Percentiles rank a stretch among this genome's conserved stretches.
phyloP scores from a whole-genome alignment of 2,797 vertebrate genomes.

The Tarsius wallacei region DNA sequence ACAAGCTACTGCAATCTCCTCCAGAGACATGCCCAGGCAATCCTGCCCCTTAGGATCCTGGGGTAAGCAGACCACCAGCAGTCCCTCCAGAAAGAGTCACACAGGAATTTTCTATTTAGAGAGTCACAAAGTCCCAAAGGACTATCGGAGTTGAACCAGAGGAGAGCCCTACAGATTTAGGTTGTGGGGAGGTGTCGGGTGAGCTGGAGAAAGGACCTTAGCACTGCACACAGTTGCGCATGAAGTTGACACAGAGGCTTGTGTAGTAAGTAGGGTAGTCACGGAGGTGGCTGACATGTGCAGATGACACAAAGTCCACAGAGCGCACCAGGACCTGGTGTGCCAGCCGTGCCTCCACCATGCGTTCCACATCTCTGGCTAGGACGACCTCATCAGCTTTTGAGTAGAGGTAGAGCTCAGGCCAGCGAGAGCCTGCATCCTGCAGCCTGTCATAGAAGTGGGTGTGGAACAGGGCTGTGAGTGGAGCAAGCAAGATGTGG shows the following conservation, averaged over 20 bases:
- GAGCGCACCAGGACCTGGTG: conserved; percentile 91
- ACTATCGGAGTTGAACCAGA: neutral
- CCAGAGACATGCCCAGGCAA: neutral
- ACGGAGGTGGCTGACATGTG: conserved; percentile 95
- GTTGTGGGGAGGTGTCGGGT: neutral
- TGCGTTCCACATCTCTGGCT: conserved; percentile 93
- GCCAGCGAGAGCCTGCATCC: conserved; percentile 94
- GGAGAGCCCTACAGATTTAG: neutral
- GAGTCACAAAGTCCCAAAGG: neutral
- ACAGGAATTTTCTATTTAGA: neutral
- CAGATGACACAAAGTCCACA: conserved; percentile 94
- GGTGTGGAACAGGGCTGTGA: conserved; percentile 95
- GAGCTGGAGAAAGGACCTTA: conserved; percentile 35
- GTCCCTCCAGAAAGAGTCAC: neutral
- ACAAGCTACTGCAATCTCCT: neutral
- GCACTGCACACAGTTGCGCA: conserved; percentile 90
- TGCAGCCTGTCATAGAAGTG: conserved; percentile 95
- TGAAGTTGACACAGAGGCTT: conserved; percentile 93
- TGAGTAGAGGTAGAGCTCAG: conserved; percentile 97
- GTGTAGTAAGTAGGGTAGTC: conserved; percentile 94
- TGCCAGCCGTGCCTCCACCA: conserved; percentile 91
- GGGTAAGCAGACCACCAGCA: neutral
- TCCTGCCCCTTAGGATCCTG: neutral
- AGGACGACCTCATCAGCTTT: conserved; percentile 93
- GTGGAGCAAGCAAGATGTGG: conserved; percentile 94